Evolutionary conservation across 2,888 invertebrate species (phyloP).

Genomic region (Conomelus anceps): DNA sequence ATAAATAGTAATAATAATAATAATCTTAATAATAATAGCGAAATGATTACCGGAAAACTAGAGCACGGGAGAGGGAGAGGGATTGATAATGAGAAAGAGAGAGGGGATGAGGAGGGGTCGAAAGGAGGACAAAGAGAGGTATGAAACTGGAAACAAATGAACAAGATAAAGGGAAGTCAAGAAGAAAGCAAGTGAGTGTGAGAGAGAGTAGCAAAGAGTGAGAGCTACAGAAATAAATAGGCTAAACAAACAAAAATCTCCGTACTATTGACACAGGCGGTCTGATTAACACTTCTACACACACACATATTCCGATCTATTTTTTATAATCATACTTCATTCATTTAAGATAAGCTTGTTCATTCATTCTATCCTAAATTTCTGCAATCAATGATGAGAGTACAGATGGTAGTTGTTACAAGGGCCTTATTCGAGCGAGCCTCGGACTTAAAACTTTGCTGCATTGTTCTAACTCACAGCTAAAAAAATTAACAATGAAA

Average conservation of each 20-base stretch:
- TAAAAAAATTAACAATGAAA: too few relatives aligned
- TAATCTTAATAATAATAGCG: too few relatives aligned
- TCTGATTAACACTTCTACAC: not conserved
- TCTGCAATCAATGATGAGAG: not conserved
- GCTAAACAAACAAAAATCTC: not conserved
- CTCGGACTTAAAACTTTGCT: too few relatives aligned
- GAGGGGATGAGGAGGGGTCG: constrained; percentile 20
- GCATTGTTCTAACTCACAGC: too few relatives aligned
- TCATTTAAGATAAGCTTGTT: not conserved
- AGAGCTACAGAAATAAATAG: not conserved
- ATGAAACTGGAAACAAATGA: constrained; percentile 8
- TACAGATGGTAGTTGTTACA: not conserved
- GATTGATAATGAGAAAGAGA: constrained; percentile 20
- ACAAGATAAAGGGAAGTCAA: not conserved
- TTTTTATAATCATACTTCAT: not conserved
- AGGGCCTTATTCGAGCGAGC: not conserved
- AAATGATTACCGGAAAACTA: constrained; percentile 4
- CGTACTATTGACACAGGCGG: not conserved
- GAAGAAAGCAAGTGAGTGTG: not conserved
- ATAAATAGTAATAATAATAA: not conserved
- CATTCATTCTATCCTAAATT: not conserved
- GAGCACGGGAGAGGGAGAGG: constrained; percentile 21
- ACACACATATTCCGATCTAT: not conserved
- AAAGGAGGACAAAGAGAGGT: constrained; percentile 16
- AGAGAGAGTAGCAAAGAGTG: not conserved